These are phyloP conservation scores for Mobula hypostoma DNA, from an alignment of 2,113 vertebrate genomes.

Conservation along the genomic window DNA sequence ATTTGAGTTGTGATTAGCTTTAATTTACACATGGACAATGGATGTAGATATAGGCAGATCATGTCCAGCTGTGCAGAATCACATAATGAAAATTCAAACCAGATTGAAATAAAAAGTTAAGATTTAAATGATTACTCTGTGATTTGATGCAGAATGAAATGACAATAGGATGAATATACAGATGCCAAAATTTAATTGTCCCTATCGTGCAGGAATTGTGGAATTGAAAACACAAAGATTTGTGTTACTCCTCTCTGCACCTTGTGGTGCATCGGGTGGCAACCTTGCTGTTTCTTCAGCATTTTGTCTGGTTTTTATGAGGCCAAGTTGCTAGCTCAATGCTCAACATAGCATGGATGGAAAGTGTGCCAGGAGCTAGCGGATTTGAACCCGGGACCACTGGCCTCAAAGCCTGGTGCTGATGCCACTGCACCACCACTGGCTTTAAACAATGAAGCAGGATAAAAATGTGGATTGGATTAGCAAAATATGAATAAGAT, in stretches of 20 bases:
- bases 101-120: background rate
- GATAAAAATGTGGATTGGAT: background rate
- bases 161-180: background rate
- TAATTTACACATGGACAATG: background rate
- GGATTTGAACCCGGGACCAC: too few relatives aligned
- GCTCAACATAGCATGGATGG: too few relatives aligned
- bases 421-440: too few relatives aligned
- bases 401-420: too few relatives aligned
- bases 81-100: background rate
- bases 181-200: background rate
- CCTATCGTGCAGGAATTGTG: background rate
- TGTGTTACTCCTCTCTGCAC: too few relatives aligned
- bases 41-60: background rate
- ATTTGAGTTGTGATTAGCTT: background rate
- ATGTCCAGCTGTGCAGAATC: background rate
- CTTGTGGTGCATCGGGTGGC: too few relatives aligned
- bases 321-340: too few relatives aligned
- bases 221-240: background rate
- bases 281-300: too few relatives aligned
- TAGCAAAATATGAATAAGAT: background rate
- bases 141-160: background rate
- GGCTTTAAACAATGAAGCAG: background rate
- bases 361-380: too few relatives aligned
- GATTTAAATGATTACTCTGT: background rate
- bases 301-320: too few relatives aligned